phyloP scores from a whole-genome alignment of 2,888 invertebrate species.

The Agrotis clavis region DNA sequence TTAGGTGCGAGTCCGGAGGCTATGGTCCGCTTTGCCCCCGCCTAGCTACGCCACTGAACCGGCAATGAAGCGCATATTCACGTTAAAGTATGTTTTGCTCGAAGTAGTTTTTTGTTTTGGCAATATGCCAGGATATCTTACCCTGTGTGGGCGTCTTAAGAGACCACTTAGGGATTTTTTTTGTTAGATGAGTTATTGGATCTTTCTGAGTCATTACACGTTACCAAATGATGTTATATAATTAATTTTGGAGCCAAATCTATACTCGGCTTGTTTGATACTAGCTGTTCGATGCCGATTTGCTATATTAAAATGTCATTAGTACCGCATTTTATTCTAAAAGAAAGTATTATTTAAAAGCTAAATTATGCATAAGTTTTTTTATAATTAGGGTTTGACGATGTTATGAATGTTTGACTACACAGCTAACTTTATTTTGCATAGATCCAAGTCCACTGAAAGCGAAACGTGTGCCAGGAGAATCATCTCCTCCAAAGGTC shows the following conservation, averaged over 20 bases:
- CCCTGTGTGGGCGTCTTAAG: constrained; percentile 26
- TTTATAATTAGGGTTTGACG: no score
- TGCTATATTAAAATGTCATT: no score
- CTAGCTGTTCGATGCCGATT: no score
- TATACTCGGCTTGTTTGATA: background rate
- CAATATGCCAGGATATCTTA: constrained; percentile 20
- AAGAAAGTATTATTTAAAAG: no score
- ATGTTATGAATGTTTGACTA: background rate
- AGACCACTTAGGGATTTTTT: constrained; percentile 20
- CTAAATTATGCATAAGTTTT: no score
- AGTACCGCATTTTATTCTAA: no score
- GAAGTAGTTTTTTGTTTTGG: constrained; percentile 27
- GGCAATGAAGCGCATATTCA: constrained; percentile 29
- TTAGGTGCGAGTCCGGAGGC: no score
- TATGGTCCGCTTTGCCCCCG: no score
- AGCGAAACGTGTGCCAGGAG: constrained; percentile 81
- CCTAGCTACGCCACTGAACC: background rate
- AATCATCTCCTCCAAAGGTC: constrained; percentile 85
- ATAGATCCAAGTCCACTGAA: constrained; percentile 85
- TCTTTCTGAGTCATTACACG: constrained; percentile 25
- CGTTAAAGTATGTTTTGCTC: constrained; percentile 30
- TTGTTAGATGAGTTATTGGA: constrained; percentile 1
- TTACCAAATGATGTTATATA: constrained; percentile 21
- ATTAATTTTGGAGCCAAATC: background rate
- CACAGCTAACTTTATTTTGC: constrained; percentile 15